Evolutionary conservation across 2,113 vertebrate species (phyloP).

Genomic region (Neogale vison): DNA sequence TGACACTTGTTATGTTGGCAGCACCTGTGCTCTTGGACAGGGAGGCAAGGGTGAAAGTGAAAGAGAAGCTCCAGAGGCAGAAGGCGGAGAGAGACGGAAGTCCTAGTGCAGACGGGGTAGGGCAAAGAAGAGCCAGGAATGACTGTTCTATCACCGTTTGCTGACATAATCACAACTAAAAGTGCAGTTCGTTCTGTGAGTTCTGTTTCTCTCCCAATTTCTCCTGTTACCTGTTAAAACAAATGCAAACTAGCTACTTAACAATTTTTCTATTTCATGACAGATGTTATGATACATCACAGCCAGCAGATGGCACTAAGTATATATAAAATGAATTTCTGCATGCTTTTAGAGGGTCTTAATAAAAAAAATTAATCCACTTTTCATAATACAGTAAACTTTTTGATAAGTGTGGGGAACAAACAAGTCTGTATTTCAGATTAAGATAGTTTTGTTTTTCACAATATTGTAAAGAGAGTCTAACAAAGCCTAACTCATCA

Average conservation of each 20-base stretch:
- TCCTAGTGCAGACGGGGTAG: accelerated
- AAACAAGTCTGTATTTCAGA: not conserved
- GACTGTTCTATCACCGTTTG: not conserved
- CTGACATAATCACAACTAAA: not conserved
- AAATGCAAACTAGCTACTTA: not conserved
- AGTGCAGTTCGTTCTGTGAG: not conserved
- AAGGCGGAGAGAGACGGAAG: accelerated
- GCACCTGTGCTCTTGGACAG: too few relatives aligned
- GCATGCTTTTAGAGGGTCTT: not conserved
- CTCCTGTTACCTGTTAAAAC: not conserved
- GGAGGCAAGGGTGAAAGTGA: accelerated
- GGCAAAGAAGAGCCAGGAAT: too few relatives aligned
- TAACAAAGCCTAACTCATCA: not conserved
- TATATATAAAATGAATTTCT: not conserved
- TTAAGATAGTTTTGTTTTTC: not conserved
- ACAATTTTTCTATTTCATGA: not conserved
- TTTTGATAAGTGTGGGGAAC: not conserved
- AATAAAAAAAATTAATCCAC: not conserved
- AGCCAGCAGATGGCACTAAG: slow-evolving; percentile 66
- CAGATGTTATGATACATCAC: not conserved
- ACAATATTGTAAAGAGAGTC: not conserved
- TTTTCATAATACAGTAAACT: not conserved
- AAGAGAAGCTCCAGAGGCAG: not conserved
- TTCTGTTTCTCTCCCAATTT: not conserved
- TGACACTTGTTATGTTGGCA: not conserved